Conservation (phyloP, 2,797 vertebrate genomes). For the Pelochelys cantorii region DNA sequence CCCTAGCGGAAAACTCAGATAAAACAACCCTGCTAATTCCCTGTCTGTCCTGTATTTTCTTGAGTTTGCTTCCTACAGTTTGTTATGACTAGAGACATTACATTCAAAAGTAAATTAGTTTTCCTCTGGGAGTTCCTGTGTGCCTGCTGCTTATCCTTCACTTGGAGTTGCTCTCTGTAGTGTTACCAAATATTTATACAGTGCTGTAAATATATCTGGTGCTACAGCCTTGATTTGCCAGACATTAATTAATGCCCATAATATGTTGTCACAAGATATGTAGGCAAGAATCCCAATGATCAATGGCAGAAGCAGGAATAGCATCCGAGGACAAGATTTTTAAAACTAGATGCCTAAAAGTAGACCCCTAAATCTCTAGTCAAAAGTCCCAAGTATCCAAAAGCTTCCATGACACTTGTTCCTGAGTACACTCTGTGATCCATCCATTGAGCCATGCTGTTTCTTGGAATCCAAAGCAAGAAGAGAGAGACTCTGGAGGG, state of each 20-base stretch:
- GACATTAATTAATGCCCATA: background rate
- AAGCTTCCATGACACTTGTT: background rate
- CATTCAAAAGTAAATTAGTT: fast-evolving
- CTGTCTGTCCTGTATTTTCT: background rate
- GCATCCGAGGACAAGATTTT: background rate
- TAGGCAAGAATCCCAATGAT: background rate
- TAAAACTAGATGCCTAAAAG: background rate
- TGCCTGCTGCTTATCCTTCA: background rate
- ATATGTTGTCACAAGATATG: background rate
- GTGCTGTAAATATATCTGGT: fast-evolving
- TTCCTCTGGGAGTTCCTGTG: background rate
- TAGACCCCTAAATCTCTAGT: background rate
- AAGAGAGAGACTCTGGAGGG: background rate
- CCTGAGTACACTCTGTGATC: background rate
- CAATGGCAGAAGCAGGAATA: background rate
- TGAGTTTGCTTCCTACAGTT: background rate
- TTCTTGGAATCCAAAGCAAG: background rate
- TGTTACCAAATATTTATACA: background rate
- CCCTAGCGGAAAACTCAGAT: background rate
- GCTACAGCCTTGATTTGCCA: background rate
- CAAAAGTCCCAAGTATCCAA: background rate
- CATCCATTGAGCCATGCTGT: background rate
- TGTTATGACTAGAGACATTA: fast-evolving
- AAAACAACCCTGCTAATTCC: fast-evolving
- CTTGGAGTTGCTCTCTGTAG: fast-evolving